These are phyloP conservation scores for Elanoides forficatus DNA, from an alignment of 2,113 vertebrate genomes.

Conservation along the genomic window DNA sequence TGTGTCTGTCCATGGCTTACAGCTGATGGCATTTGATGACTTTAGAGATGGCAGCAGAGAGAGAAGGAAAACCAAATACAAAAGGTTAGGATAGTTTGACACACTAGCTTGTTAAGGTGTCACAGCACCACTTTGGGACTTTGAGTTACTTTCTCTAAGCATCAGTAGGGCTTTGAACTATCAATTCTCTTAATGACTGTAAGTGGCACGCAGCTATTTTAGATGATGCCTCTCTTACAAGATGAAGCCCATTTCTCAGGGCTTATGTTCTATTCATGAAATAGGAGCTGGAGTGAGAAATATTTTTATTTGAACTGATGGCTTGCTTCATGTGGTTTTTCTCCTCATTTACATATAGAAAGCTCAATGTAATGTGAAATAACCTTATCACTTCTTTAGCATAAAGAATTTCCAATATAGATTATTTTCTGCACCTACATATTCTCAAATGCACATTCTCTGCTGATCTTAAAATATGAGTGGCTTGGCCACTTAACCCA, in stretches of 20 bases:
- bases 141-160: not conserved
- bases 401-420: not conserved
- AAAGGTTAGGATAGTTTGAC: not conserved
- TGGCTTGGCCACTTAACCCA: not conserved
- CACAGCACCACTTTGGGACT: not conserved
- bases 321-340: not conserved
- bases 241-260: not conserved
- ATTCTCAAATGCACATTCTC: not conserved
- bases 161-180: not conserved
- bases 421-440: not conserved
- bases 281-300: not conserved
- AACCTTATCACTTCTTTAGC: not conserved
- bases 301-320: not conserved
- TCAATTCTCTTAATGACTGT: not conserved
- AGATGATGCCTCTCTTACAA: not conserved
- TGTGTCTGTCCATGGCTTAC: not conserved
- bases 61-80: not conserved
- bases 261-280: not conserved
- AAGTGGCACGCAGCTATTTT: not conserved
- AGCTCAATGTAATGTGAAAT: not conserved
- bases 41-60: not conserved
- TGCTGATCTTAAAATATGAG: not conserved
- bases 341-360: not conserved
- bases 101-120: not conserved
- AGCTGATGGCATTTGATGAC: not conserved